Percentiles rank a stretch among this genome's conserved stretches.
Evolutionary conservation across 2,888 invertebrate species (phyloP).

Genomic region (Cheilosia vernalis): DNA sequence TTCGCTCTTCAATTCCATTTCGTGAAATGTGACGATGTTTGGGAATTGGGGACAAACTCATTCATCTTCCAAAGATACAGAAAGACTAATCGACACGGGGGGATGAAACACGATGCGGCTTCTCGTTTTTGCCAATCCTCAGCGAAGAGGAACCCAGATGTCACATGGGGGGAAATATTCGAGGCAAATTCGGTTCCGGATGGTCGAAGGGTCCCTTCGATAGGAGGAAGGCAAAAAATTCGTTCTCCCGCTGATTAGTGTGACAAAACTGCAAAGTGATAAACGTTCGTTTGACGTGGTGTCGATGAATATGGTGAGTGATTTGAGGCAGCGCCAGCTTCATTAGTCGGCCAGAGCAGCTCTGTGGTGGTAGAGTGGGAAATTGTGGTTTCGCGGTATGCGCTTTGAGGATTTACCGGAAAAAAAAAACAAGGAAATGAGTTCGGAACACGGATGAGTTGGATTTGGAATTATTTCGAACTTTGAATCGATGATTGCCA

Average conservation of each 20-base stretch:
- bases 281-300: slow-evolving; percentile 37
- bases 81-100: slow-evolving; percentile 35
- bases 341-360: neutral
- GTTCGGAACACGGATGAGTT: neutral
- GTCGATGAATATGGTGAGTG: slow-evolving; percentile 30
- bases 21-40: slow-evolving; percentile 61
- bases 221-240: neutral
- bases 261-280: slow-evolving; percentile 53
- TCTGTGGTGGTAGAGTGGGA: slow-evolving; percentile 23
- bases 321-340: slow-evolving; percentile 2
- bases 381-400: slow-evolving; percentile 16
- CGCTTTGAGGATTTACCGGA: neutral
- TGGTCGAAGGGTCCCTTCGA: neutral
- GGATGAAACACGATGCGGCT: neutral
- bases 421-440: neutral
- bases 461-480: slow-evolving; percentile 6
- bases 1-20: slow-evolving; percentile 18
- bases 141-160: neutral
- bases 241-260: slow-evolving; percentile 41
- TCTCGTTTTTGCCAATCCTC: slow-evolving; percentile 1
- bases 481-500: slow-evolving; percentile 2
- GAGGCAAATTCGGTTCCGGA: slow-evolving; percentile 25
- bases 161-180: slow-evolving; percentile 10
- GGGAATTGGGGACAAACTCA: slow-evolving; percentile 47
- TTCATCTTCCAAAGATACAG: slow-evolving; percentile 35